A percentile compares a stretch with the other conserved stretches of the same genome.
These are phyloP conservation scores for Coregonus sp. DNA, from an alignment of 2,797 vertebrate genomes.

Conservation along the genomic window DNA sequence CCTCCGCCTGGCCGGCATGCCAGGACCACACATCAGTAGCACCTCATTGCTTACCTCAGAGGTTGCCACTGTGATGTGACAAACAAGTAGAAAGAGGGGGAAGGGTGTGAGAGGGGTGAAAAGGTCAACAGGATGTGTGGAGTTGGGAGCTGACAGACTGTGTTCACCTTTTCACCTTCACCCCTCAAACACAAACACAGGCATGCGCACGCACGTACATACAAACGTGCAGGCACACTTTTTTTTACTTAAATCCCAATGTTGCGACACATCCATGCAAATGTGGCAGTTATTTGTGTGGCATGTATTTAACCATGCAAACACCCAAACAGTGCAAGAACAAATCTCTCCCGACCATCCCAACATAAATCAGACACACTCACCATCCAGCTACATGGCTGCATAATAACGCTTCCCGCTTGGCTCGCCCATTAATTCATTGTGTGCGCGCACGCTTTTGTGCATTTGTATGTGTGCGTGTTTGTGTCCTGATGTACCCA, in stretches of 20 bases:
- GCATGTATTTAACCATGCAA: too few species aligned
- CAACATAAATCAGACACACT: slow-evolving; percentile 2
- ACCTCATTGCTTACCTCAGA: too few species aligned
- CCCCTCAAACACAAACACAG: background rate
- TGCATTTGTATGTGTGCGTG: background rate
- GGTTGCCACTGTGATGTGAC: too few species aligned
- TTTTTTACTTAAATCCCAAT: too few species aligned
- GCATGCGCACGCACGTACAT: too few species aligned
- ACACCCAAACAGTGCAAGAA: too few species aligned
- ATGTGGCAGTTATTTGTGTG: too few species aligned
- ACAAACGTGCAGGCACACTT: too few species aligned
- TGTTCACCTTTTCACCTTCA: background rate
- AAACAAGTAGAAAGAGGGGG: too few species aligned
- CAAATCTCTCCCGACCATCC: background rate
- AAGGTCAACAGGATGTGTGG: background rate
- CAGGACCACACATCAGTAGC: too few species aligned
- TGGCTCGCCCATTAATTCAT: background rate
- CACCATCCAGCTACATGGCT: background rate
- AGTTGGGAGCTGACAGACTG: background rate
- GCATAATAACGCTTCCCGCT: background rate
- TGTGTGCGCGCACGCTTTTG: background rate
- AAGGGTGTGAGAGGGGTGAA: background rate
- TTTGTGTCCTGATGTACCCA: background rate
- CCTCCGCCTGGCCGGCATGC: too few species aligned
- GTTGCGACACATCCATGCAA: too few species aligned